A percentile compares a stretch with the other conserved stretches of the same genome.
These are phyloP conservation scores for Drosophila suzukii DNA, from an alignment of 1,140 invertebrate genomes.

Conservation along the genomic window DNA sequence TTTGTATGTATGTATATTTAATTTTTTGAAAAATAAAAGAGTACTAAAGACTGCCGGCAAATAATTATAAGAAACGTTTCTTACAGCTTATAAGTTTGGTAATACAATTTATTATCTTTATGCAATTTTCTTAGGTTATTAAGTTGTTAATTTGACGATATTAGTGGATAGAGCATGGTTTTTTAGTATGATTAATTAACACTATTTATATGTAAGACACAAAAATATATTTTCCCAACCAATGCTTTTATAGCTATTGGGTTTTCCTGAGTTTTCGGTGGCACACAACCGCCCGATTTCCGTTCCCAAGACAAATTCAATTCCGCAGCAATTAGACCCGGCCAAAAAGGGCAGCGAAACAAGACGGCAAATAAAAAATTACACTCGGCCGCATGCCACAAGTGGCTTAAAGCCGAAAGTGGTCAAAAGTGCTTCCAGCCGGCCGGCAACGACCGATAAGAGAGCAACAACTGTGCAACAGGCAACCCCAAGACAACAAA, in stretches of 20 bases:
- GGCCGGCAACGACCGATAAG: conserved; percentile 79
- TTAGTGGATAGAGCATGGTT: no score
- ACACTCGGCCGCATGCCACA: conserved; percentile 64
- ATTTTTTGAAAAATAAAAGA: no score
- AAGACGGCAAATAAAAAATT: conserved; percentile 37
- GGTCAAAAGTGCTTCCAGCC: conserved; percentile 55
- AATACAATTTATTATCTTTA: no score
- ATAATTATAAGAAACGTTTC: no score
- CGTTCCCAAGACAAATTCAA: conserved; percentile 18
- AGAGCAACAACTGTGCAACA: conserved; percentile 29
- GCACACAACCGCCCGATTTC: background rate
- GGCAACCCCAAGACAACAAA: conserved; percentile 46
- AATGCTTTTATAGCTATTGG: no score
- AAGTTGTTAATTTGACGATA: no score
- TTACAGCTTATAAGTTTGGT: no score
- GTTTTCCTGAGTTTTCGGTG: background rate
- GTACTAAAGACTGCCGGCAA: no score
- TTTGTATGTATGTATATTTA: no score
- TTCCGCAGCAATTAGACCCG: conserved; percentile 29
- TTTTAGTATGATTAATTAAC: background rate
- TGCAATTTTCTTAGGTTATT: no score
- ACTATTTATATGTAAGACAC: background rate
- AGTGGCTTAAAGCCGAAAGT: conserved; percentile 55
- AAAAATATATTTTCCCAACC: background rate
- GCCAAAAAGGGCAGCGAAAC: conserved; percentile 29